phyloP scores from a whole-genome alignment of 1,140 invertebrate species.

The Pogonomyrmex californicus region DNA sequence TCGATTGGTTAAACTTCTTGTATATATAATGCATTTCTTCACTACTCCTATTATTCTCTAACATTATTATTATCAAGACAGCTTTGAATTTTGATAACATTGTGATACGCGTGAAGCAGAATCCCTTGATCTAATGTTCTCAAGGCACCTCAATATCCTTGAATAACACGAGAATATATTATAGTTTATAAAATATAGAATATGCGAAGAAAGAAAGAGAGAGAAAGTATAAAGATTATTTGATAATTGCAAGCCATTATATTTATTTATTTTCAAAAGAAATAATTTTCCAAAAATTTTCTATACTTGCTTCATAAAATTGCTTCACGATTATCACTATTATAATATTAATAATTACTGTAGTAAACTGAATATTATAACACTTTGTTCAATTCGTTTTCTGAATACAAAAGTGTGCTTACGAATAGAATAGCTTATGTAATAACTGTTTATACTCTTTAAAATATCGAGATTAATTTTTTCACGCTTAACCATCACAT shows the following conservation, averaged over 20 bases:
- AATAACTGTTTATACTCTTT: conserved; percentile 7
- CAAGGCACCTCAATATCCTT: neutral
- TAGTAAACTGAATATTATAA: conserved; percentile 36
- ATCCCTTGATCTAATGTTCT: conserved; percentile 25
- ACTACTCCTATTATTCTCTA: neutral
- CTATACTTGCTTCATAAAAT: neutral
- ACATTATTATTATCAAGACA: neutral
- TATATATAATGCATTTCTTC: neutral
- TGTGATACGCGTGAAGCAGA: conserved; percentile 7
- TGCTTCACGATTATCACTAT: neutral
- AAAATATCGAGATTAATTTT: conserved; percentile 10
- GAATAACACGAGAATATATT: conserved; percentile 30
- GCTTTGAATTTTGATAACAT: conserved; percentile 58
- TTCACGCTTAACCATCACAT: neutral
- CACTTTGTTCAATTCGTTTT: neutral
- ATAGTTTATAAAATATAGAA: conserved; percentile 20
- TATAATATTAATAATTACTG: neutral
- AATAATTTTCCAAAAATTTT: conserved; percentile 3
- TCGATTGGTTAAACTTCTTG: neutral
- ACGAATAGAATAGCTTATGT: neutral
- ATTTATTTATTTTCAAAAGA: neutral
- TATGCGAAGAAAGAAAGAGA: neutral
- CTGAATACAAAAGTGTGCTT: neutral
- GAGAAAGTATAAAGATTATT: neutral
- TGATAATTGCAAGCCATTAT: neutral